These are phyloP conservation scores for Corythucha ciliata DNA, from an alignment of 2,888 invertebrate species.

Conservation along the genomic window DNA sequence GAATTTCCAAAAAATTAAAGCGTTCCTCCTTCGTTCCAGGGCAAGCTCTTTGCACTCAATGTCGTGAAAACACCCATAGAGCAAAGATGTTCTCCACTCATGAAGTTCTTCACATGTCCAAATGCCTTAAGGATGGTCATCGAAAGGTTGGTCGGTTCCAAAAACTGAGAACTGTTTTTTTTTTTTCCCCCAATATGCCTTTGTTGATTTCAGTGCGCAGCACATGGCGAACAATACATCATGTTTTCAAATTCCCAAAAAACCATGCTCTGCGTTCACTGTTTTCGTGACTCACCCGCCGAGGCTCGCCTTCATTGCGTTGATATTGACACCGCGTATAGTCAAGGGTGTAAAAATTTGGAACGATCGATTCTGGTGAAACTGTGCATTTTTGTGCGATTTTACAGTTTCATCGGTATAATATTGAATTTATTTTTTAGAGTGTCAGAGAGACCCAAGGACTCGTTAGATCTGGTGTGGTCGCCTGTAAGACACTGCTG, in stretches of 20 bases:
- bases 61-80: constrained; percentile 62
- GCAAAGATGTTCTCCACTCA: constrained; percentile 69
- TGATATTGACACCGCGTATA: constrained; percentile 65
- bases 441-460: constrained; percentile 52
- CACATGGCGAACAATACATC: constrained; percentile 64
- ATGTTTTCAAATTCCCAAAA: constrained; percentile 62
- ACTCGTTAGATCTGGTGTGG: constrained; percentile 57
- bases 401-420: neutral
- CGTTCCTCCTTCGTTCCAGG: constrained; percentile 42
- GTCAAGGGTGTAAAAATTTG: constrained; percentile 57
- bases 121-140: constrained; percentile 55
- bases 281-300: constrained; percentile 58
- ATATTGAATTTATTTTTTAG: constrained; percentile 37
- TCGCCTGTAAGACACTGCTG: constrained; percentile 54
- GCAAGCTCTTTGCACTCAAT: constrained; percentile 60
- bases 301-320: constrained; percentile 60
- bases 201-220: constrained; percentile 45
- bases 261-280: constrained; percentile 63
- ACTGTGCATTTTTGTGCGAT: constrained; percentile 3
- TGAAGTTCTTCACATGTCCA: constrained; percentile 61
- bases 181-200: neutral
- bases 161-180: neutral
- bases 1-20: neutral
- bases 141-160: constrained; percentile 46
- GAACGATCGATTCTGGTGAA: constrained; percentile 52